Percentiles rank a stretch among this genome's conserved stretches.
Conservation (phyloP, 1,140 invertebrate species). For the Geopemphigus sp. region DNA sequence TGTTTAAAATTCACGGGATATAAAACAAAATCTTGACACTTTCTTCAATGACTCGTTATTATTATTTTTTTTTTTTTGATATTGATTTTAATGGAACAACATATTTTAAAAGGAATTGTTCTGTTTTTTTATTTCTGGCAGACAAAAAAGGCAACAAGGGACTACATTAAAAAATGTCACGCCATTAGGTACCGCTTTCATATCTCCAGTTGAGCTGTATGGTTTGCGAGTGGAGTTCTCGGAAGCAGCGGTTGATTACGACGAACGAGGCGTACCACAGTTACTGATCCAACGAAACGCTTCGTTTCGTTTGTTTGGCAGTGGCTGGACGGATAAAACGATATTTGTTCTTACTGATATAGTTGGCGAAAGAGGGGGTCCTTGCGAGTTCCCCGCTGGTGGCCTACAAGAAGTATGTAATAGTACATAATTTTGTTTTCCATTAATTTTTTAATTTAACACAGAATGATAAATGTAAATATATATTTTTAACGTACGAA, state of each 20-base stretch:
- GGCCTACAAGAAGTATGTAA: constrained; percentile 38
- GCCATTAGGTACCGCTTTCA: not conserved
- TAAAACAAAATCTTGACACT: too few relatives aligned
- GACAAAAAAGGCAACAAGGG: not conserved
- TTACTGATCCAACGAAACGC: constrained; percentile 63
- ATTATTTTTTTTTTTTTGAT: too few relatives aligned
- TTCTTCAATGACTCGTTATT: too few relatives aligned
- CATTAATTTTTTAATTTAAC: too few relatives aligned
- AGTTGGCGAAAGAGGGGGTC: constrained; percentile 57
- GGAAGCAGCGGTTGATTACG: constrained; percentile 54
- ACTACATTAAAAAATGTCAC: constrained; percentile 14
- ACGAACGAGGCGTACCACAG: constrained; percentile 66
- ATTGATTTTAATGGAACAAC: too few relatives aligned
- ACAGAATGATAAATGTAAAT: too few relatives aligned
- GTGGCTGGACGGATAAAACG: constrained; percentile 65
- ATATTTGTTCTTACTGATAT: constrained; percentile 70
- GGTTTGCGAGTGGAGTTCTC: constrained; percentile 51
- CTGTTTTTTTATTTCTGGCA: not conserved
- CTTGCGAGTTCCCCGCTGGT: constrained; percentile 58
- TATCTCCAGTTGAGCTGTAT: constrained; percentile 31
- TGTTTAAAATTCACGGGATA: too few relatives aligned
- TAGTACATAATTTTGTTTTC: not conserved
- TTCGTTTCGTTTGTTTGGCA: constrained; percentile 72
- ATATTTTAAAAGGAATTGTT: too few relatives aligned
- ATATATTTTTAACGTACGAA: too few relatives aligned